Evolutionary conservation across 2,888 invertebrate genomes (phyloP).

Genomic region (Drosophila ustulata): DNA sequence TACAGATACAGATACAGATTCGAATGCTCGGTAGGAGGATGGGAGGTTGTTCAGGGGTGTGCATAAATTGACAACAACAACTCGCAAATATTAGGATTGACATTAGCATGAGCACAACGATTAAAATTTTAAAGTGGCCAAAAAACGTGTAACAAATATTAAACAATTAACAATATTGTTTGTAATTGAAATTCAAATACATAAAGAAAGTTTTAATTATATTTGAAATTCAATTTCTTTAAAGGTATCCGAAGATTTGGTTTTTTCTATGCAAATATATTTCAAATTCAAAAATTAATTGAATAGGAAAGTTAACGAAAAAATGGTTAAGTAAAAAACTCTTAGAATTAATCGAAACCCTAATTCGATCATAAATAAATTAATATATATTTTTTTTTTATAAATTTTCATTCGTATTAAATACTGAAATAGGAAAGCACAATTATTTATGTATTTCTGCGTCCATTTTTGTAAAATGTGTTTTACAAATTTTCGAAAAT

Average conservation of each 20-base stretch:
- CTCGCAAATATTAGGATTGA: slow-evolving; percentile 31
- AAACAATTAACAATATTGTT: background rate
- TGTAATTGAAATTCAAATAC: background rate
- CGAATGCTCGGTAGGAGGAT: background rate
- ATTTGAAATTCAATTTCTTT: background rate
- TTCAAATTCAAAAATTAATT: no score
- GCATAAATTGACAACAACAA: slow-evolving; percentile 57
- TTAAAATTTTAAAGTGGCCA: background rate
- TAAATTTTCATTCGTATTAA: no score
- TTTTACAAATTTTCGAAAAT: no score
- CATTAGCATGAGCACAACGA: slow-evolving; percentile 20
- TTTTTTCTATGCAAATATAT: no score
- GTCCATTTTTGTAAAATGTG: no score
- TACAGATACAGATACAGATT: slow-evolving; percentile 31
- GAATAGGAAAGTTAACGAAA: no score
- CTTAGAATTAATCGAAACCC: background rate
- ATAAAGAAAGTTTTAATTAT: background rate
- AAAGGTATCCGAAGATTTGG: background rate
- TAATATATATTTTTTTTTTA: no score
- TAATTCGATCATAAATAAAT: no score
- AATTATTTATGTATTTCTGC: no score
- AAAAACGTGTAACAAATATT: background rate
- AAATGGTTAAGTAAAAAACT: background rate
- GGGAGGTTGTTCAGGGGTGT: slow-evolving; percentile 46
- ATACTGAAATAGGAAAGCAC: no score